These are phyloP conservation scores for Gopherus flavomarginatus DNA, from an alignment of 2,113 vertebrate species.

Conservation along the genomic window DNA sequence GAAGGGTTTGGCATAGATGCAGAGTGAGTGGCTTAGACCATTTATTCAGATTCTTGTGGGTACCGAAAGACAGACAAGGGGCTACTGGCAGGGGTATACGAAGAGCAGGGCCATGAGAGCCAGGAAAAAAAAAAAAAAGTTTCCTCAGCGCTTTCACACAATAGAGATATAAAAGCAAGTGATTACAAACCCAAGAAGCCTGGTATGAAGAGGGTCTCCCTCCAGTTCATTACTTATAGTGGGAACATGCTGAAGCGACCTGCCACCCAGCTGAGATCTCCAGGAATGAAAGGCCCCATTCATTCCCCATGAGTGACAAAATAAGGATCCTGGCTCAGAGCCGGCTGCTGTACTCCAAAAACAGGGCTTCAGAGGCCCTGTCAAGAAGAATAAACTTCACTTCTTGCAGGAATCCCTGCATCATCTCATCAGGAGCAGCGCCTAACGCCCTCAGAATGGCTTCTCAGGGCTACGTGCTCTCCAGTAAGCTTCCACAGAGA, in stretches of 20 bases:
- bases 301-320: slow-evolving; percentile 5
- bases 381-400: neutral
- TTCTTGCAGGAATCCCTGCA: neutral
- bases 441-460: neutral
- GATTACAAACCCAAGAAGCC: neutral
- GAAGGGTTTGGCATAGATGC: neutral
- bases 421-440: neutral
- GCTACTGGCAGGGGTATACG: neutral
- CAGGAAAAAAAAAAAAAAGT: neutral
- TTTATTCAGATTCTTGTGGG: neutral
- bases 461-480: neutral
- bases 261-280: neutral
- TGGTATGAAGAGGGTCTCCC: neutral
- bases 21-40: neutral
- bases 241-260: neutral
- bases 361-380: neutral
- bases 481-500: neutral
- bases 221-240: neutral
- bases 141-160: neutral
- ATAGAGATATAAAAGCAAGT: neutral
- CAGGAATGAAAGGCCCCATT: slow-evolving; percentile 32
- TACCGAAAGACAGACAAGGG: neutral
- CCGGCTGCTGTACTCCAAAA: neutral
- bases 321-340: neutral
- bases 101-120: neutral